Percentiles rank a stretch among this genome's conserved stretches.
These are phyloP conservation scores for Podilymbus podiceps DNA, from an alignment of 2,113 vertebrate genomes.

Conservation along the genomic window DNA sequence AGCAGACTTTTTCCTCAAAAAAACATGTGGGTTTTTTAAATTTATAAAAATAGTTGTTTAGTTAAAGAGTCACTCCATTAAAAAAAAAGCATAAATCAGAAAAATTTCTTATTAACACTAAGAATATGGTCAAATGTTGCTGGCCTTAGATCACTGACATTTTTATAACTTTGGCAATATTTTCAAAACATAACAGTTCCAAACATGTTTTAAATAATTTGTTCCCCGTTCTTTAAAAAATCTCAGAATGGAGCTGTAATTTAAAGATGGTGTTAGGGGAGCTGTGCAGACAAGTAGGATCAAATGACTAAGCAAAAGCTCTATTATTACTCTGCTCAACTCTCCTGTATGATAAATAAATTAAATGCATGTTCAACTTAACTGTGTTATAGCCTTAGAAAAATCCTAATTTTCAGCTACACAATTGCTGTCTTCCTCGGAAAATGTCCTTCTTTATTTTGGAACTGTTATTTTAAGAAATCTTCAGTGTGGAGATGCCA, in stretches of 20 bases:
- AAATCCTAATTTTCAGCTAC: not conserved
- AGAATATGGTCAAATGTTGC: not conserved
- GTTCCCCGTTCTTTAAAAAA: not conserved
- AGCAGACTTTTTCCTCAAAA: not conserved
- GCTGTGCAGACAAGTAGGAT: not conserved
- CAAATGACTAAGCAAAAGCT: not conserved
- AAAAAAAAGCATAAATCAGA: not conserved
- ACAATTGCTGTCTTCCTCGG: not conserved
- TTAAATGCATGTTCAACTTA: not conserved
- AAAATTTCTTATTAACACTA: not conserved
- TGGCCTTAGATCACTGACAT: not conserved
- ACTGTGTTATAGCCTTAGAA: not conserved
- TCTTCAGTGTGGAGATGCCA: not conserved
- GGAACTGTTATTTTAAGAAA: not conserved
- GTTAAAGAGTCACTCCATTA: fast-evolving
- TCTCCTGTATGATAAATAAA: not conserved
- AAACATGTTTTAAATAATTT: not conserved
- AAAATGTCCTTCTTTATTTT: not conserved
- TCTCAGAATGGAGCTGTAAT: not conserved
- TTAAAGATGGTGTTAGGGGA: not conserved
- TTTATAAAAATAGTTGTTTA: not conserved
- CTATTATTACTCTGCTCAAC: not conserved
- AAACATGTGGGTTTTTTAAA: not conserved
- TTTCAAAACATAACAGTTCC: not conserved
- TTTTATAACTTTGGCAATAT: not conserved